These are phyloP conservation scores for Melanotaenia boesemani DNA, from an alignment of 2,797 vertebrate genomes.

Conservation along the genomic window DNA sequence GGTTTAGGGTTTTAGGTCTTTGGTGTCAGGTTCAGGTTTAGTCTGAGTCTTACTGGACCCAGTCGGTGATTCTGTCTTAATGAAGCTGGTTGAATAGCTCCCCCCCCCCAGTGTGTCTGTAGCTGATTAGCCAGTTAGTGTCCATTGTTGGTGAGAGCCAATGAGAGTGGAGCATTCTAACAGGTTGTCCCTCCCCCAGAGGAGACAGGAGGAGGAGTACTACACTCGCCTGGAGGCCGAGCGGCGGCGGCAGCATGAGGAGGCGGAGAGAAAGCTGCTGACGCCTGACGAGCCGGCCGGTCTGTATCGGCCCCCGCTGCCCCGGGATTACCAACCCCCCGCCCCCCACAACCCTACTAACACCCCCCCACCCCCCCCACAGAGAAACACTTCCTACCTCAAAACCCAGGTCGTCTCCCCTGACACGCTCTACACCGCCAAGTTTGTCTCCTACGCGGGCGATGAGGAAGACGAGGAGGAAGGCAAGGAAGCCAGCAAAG, in stretches of 20 bases:
- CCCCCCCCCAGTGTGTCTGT: background rate
- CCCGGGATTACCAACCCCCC: conserved; percentile 94
- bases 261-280: conserved; percentile 94
- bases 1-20: conserved; percentile 3
- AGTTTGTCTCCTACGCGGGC: conserved; percentile 95
- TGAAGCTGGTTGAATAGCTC: conserved; percentile 7
- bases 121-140: conserved; percentile 27
- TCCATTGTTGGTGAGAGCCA: conserved; percentile 47
- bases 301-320: conserved; percentile 97
- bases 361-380: conserved; percentile 94
- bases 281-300: conserved; percentile 92
- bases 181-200: conserved; percentile 87
- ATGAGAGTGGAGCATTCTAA: conserved; percentile 76
- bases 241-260: conserved; percentile 96
- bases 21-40: background rate
- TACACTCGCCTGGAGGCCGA: conserved; percentile 96
- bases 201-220: conserved; percentile 98
- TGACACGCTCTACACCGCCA: conserved; percentile 98
- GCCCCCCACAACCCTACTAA: conserved; percentile 84
- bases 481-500: conserved; percentile 51
- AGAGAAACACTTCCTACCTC: conserved; percentile 99
- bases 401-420: conserved; percentile 88
- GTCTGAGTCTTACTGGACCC: background rate
- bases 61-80: conserved; percentile 4
- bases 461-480: conserved; percentile 91